A percentile compares a stretch with the other conserved stretches of the same genome.
Evolutionary conservation across 2,113 vertebrate species (phyloP).

Genomic region (Pseudorasbora parva): DNA sequence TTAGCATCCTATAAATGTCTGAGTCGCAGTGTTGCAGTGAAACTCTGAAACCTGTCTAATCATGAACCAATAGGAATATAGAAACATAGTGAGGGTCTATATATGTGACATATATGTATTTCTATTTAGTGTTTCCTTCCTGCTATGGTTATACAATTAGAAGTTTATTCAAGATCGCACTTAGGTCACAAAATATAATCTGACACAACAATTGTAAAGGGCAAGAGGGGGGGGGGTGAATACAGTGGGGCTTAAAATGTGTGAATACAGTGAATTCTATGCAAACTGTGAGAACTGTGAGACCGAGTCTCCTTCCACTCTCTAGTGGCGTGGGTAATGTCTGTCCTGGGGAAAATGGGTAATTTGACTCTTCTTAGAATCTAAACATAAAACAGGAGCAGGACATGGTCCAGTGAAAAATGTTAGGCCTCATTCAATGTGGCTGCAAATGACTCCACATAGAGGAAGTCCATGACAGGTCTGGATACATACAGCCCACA

Average conservation of each 20-base stretch:
- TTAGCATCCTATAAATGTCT: not conserved
- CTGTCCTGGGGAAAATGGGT: slow-evolving; percentile 12
- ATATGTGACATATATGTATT: not conserved
- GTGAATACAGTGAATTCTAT: not conserved
- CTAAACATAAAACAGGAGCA: slow-evolving; percentile 46
- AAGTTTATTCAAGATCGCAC: not conserved
- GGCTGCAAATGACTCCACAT: slow-evolving; percentile 53
- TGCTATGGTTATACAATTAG: not conserved
- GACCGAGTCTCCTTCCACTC: not conserved
- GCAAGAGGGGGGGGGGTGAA: too few species aligned
- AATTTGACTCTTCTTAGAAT: slow-evolving; percentile 45
- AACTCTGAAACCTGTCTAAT: not conserved
- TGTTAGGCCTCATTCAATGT: slow-evolving; percentile 44
- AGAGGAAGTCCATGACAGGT: slow-evolving; percentile 52
- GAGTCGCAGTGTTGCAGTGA: not conserved
- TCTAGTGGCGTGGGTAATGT: slow-evolving; percentile 25
- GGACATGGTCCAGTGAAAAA: slow-evolving; percentile 45
- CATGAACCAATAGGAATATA: not conserved
- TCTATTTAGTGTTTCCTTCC: not conserved
- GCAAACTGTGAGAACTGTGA: slow-evolving; percentile 19
- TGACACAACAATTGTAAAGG: not conserved
- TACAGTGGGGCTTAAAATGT: too few species aligned
- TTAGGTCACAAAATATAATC: not conserved
- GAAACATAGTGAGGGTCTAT: not conserved
- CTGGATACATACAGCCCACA: slow-evolving; percentile 60